Conservation (phyloP, 2,797 vertebrate species). For the Poeciliopsis paucimaculata region DNA sequence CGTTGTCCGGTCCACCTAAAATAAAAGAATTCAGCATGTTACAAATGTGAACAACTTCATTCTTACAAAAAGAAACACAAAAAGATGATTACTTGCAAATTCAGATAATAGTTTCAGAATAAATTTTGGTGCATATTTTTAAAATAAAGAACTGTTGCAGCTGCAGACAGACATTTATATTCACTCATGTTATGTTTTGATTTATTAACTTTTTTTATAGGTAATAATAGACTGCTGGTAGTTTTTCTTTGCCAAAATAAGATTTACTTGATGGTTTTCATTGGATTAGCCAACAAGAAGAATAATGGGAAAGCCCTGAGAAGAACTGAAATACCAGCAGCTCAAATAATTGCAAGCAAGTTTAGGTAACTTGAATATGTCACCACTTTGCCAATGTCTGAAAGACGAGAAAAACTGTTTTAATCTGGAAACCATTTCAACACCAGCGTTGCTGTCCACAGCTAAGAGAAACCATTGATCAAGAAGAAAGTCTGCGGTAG, state of each 20-base stretch:
- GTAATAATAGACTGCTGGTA: neutral
- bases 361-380: neutral
- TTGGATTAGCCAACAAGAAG: neutral
- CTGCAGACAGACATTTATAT: neutral
- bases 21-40: neutral
- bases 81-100: neutral
- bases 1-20: constrained; percentile 75
- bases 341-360: neutral
- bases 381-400: neutral
- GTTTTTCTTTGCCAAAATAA: neutral
- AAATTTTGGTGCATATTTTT: neutral
- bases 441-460: neutral
- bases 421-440: neutral
- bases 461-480: neutral
- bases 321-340: neutral
- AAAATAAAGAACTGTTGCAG: neutral
- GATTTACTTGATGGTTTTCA: neutral
- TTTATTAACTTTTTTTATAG: neutral
- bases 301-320: neutral
- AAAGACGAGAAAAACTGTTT: neutral
- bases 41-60: neutral
- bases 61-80: neutral
- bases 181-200: neutral
- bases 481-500: no score
- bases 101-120: neutral